phyloP scores from a whole-genome alignment of 1,140 invertebrate species.

The Bicyclus anynana region DNA sequence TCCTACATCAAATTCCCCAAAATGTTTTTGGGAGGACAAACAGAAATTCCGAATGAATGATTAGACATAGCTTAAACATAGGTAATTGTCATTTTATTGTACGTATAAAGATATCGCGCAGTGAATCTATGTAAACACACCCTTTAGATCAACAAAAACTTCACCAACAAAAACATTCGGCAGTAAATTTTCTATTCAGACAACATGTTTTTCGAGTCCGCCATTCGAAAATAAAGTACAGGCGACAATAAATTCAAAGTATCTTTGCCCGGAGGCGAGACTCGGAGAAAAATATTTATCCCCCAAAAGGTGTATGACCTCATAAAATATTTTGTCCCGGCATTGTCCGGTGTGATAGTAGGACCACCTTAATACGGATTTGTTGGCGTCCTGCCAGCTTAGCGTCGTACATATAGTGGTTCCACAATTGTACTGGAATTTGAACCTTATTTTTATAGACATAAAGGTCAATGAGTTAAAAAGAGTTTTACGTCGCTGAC shows the following conservation, averaged over 20 bases:
- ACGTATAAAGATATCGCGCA: too few species aligned
- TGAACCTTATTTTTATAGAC: background rate
- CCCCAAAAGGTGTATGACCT: slow-evolving; percentile 5
- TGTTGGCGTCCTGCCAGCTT: slow-evolving; percentile 43
- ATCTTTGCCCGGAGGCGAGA: slow-evolving; percentile 2
- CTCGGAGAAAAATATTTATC: slow-evolving; percentile 1
- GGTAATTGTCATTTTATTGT: too few species aligned
- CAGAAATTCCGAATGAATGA: too few species aligned
- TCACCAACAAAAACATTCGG: background rate
- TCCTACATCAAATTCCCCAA: too few species aligned
- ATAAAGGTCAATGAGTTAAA: slow-evolving; percentile 11
- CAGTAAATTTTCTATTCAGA: slow-evolving; percentile 8
- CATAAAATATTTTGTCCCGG: slow-evolving; percentile 14
- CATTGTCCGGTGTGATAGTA: slow-evolving; percentile 27
- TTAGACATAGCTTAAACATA: too few species aligned
- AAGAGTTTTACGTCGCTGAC: slow-evolving; percentile 13
- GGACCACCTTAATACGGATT: slow-evolving; percentile 38
- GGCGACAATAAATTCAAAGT: slow-evolving; percentile 2
- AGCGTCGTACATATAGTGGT: slow-evolving; percentile 14
- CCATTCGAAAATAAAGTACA: background rate
- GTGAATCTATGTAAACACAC: background rate
- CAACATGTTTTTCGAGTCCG: slow-evolving; percentile 3
- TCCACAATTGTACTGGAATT: slow-evolving; percentile 5
- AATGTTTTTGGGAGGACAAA: too few species aligned
- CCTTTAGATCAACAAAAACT: background rate